Evolutionary conservation across 2,113 vertebrate species (phyloP), one percentile per base, ranked within the genome.

Genomic region (Colaptes auratus): DNA sequence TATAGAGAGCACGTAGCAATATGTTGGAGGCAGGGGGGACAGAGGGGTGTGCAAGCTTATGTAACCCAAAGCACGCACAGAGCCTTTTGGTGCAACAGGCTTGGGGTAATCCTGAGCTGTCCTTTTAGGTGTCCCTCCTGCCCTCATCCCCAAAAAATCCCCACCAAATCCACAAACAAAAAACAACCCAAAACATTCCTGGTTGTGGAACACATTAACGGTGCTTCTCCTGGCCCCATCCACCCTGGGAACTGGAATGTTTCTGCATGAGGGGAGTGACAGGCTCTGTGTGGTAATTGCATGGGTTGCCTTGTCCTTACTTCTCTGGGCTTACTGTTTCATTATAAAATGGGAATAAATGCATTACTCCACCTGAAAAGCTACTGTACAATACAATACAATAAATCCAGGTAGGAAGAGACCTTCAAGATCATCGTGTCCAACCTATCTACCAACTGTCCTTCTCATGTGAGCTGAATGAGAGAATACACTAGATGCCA

Each of bases 61-160:
- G 0, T 52, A 55, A 73, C 24, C 36, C 14, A 8, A 28, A 86
- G 28, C 0, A 4, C n/a, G 50, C 15, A 2, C 24, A 6, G 35
- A 0, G 5, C 52, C 14, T 77, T 48, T 19, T 28, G 7, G n/a
- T n/a, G 25, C 30, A 3, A 7, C 0, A 33, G 58, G 25, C 12
- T 55, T 17, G 69, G 35, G 28, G 19, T 42, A 23, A 59, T 28
- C 46, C 42, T 3, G 15, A 75, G 61, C 46, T 76, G 74, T 67
- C 52, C 75, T 74, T 74, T 86, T 20, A 78, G 12, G 7, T 31
- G 27, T 77, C 69, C 91, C 59, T 87, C 44, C 55, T 55, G 63
- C 55, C 70, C 52, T 66, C 72, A 21, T n/a, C 80, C 11, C 42
- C 42, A 42, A 42, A 42, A 42, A 36, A 36, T 9, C 36, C 36